Conservation (phyloP, 2,888 invertebrate species). For the Caenorhabditis sinica region DNA sequence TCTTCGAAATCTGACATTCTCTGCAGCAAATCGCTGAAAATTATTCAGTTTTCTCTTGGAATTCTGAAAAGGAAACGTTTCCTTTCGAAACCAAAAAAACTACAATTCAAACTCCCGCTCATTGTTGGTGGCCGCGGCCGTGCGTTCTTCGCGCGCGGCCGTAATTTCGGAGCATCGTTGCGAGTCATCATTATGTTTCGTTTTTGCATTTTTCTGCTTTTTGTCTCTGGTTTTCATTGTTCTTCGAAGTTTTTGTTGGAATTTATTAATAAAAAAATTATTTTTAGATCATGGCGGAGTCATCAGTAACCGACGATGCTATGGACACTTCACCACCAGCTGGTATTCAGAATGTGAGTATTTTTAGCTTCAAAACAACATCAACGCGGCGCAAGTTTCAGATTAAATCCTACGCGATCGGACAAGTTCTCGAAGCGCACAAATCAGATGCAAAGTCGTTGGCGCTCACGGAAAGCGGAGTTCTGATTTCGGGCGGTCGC, state of each 20-base stretch:
- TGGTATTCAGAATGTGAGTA: conserved; percentile 27
- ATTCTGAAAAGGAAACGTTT: too few relatives aligned
- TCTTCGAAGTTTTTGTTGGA: too few relatives aligned
- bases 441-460: conserved; percentile 68
- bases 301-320: conserved; percentile 18
- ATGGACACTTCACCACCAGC: conserved; percentile 22
- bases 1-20: conserved; percentile 43
- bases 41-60: neutral
- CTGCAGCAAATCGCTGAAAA: neutral
- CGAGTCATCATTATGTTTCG: neutral
- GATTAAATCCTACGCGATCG: conserved; percentile 50
- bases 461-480: conserved; percentile 62
- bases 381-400: conserved; percentile 11
- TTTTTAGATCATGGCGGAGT: conserved; percentile 28
- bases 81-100: too few relatives aligned
- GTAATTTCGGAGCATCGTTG: conserved; percentile 6
- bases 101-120: neutral
- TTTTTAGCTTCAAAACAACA: neutral
- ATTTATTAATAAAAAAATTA: neutral
- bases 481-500: conserved; percentile 74
- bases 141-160: neutral
- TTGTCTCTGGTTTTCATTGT: neutral
- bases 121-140: conserved; percentile 20
- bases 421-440: conserved; percentile 69
- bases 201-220: neutral